phyloP scores from a whole-genome alignment of 2,113 vertebrate species.

The Nothobranchius furzeri region DNA sequence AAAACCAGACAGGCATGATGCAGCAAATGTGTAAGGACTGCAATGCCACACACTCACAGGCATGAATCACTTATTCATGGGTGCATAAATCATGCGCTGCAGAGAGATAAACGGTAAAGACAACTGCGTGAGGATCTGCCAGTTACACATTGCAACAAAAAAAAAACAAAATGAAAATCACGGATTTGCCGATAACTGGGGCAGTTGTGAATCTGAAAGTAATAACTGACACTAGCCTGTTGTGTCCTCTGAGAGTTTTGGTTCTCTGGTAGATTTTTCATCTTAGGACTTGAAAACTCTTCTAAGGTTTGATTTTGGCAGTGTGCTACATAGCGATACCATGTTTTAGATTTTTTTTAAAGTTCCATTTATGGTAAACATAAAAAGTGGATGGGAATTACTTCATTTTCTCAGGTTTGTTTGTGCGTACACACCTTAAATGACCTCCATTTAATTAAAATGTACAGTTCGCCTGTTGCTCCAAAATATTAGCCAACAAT shows the following conservation, averaged over 20 bases:
- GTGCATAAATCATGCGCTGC: conserved; percentile 38
- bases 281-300: not conserved
- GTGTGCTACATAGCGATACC: not conserved
- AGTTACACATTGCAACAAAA: conserved; percentile 37
- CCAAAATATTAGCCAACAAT: too few species aligned
- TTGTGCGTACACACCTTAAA: too few species aligned
- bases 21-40: conserved; percentile 65
- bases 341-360: too few species aligned
- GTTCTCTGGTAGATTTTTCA: not conserved
- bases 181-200: conserved; percentile 1
- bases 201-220: conserved; percentile 27
- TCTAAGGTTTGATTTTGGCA: not conserved
- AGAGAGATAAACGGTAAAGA: conserved; percentile 35
- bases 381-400: too few species aligned
- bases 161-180: conserved; percentile 27
- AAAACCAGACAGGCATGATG: conserved; percentile 65
- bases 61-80: conserved; percentile 62
- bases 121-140: conserved; percentile 46
- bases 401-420: too few species aligned
- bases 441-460: too few species aligned
- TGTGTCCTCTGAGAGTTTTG: conserved; percentile 1
- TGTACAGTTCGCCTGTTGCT: too few species aligned
- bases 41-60: conserved; percentile 40
- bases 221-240: conserved; percentile 14
- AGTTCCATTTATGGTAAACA: too few species aligned